Conservation (phyloP, 2,888 invertebrate species). For the Mesodorylaimus sp. region DNA sequence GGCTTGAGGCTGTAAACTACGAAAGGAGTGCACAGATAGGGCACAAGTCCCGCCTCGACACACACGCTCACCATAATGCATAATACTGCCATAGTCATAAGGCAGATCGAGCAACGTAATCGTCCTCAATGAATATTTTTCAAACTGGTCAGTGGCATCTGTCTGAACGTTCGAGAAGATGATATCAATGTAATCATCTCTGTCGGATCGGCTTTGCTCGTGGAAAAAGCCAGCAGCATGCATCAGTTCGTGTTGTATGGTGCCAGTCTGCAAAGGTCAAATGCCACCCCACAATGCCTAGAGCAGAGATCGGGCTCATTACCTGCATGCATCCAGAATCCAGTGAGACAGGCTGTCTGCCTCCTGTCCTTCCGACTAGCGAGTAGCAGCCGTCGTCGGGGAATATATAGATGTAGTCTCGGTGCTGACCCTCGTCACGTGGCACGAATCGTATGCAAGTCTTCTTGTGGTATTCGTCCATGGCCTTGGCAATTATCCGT, state of each 20-base stretch:
- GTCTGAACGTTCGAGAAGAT: not conserved
- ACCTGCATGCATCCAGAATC: slow-evolving; percentile 27
- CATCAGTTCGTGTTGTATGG: no score
- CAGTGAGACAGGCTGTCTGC: slow-evolving; percentile 41
- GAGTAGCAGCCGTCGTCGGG: slow-evolving; percentile 50
- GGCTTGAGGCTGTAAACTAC: no score
- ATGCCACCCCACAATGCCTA: no score
- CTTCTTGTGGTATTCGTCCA: slow-evolving; percentile 41
- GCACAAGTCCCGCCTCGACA: no score
- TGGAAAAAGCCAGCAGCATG: no score
- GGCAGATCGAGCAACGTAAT: not conserved
- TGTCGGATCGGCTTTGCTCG: slow-evolving; percentile 1
- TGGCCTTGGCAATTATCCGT: slow-evolving; percentile 25
- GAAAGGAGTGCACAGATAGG: no score
- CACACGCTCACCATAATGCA: no score
- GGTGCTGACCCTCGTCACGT: slow-evolving; percentile 31
- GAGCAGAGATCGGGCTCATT: no score
- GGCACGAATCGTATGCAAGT: slow-evolving; percentile 47
- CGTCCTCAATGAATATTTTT: not conserved
- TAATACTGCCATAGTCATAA: slow-evolving; percentile 2
- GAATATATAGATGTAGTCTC: slow-evolving; percentile 42
- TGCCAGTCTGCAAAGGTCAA: no score
- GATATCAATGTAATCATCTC: not conserved
- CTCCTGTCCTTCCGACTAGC: slow-evolving; percentile 50
- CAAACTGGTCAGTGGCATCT: slow-evolving; percentile 1